Base-by-base conservation (phyloP, 2,113 vertebrate genomes). In the Megalops atlanticus region DNA sequence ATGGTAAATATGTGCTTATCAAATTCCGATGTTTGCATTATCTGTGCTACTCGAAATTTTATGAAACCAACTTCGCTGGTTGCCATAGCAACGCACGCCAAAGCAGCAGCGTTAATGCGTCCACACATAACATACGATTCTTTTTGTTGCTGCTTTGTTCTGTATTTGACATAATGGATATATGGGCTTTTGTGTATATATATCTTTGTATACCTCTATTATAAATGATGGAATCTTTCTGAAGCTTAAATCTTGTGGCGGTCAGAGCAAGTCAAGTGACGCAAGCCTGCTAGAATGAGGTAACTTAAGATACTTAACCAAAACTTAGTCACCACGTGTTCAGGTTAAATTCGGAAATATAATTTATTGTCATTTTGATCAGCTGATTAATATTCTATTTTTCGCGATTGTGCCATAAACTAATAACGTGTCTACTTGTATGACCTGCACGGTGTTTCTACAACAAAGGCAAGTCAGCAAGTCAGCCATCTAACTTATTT, bases 21-120 rank as follows among this genome's bases (percentile, higher is more conserved):
- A 12, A 79, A 36, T 5, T 15, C 36, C 3, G 12, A 38, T 73
- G 39, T 74, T 36, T n/a, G 14, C 11, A 6, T 11, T 18, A n/a
- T 14, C 14, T 81, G n/a, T 27, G 15, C 33, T 78, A 35, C 11
- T 18, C 64, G 18, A 15, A 43, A 79, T 33, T 70, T 41, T 21
- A 3, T 68, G 68, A 78, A 35, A 54, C 41, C 54, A 33, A 77
- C 68, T 41, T 52, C 2, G 33, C 68, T 45, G 33, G 92, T 94
- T 92, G 84, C 85, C 87, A 92, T 92, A 87, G 78, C 88, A 89
- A 94, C 91, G 78, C 3, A 64, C 72, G 49, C 80, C 79, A 4
- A 40, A 33, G 77, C 43, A 14, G 68, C 31, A 7, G 49, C 80
- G 54, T 39, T 21, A n/a, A n/a, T n/a, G n/a, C n/a, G n/a, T n/a